Percentiles rank a stretch among this genome's conserved stretches.
Conservation (phyloP, 1,140 invertebrate genomes). For the Stenopsyche tienmushanensis region DNA sequence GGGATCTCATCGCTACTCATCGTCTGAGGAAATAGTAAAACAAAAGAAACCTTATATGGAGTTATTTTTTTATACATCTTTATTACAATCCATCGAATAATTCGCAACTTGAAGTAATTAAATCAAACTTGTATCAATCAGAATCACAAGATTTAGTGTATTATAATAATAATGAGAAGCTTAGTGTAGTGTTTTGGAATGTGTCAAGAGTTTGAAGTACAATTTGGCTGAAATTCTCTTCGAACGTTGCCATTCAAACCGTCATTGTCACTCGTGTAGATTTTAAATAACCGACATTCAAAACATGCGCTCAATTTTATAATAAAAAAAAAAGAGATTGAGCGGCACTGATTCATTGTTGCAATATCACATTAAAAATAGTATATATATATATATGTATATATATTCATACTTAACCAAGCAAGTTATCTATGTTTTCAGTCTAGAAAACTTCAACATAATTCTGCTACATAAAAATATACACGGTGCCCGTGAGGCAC, state of each 20-base stretch:
- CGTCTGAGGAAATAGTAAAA: too few relatives aligned
- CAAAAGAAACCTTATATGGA: too few relatives aligned
- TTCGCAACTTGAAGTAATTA: slow-evolving; percentile 54
- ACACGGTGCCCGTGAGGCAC: not conserved
- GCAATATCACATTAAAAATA: not conserved
- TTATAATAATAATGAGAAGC: not conserved
- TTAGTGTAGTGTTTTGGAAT: not conserved
- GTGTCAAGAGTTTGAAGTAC: not conserved
- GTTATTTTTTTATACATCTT: slow-evolving; percentile 53
- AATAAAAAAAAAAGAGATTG: too few relatives aligned
- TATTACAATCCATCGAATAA: slow-evolving; percentile 54
- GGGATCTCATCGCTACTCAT: too few relatives aligned
- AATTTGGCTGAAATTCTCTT: not conserved
- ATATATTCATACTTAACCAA: not conserved
- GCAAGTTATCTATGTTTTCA: not conserved
- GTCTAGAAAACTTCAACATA: not conserved
- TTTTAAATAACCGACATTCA: too few relatives aligned
- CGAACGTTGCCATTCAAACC: not conserved
- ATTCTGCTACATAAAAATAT: not conserved
- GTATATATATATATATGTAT: not conserved
- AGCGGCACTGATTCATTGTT: not conserved
- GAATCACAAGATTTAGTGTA: not conserved
- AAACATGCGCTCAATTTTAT: too few relatives aligned
- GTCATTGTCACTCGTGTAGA: not conserved
- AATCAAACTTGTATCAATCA: slow-evolving; percentile 32